Base-by-base conservation (phyloP, 2,888 invertebrate species). In the Eretmocerus hayati region DNA sequence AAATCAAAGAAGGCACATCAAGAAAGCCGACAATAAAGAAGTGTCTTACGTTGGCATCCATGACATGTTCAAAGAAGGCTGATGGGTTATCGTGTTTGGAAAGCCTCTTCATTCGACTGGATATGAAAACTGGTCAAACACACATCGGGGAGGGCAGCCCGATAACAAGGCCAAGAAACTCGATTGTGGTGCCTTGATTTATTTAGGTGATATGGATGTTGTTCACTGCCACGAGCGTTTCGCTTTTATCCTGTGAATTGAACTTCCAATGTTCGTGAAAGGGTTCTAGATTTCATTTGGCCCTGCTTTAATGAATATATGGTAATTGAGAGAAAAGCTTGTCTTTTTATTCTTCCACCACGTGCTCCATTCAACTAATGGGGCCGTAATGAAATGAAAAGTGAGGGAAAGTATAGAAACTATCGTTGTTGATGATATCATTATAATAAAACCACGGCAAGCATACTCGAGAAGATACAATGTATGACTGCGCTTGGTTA, bases 51-150 rank as follows among this genome's bases (percentile, higher is more conserved):
- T 61, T 42, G 60, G 60, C 32, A 57, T 59, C 44, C 60, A 60
- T 42, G 59, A 60, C 47, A 47, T 60, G 23, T 61, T 56, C 50
- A 54, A 48, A 33, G 60, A 61, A 46, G 60, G 56, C 18, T 58
- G 59, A 35, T 61, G 61, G 60, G 58, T 60, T 16, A 60, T 58
- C 30, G 51, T 60, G 19, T 54, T 56, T 26, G 61, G 60, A 16
- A 60, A 59, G 44, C 57, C 60, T 26, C 50, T 60, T 33, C 51
- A 54, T 45, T 52, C 53, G 43, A 56, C 50, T 38, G 60, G 61
- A 23, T 61, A 60, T 48, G 54, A 57, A 16, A 54, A 55, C 51
- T 60, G 60, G 59, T 58, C 57, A 42, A 50, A 54, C 41, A 53
- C 54, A 44, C 40, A 33, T 16, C 57, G 56, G 58, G 58, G 56